Base-by-base conservation (phyloP, 2,888 invertebrate genomes). In the Spialia ferax region DNA sequence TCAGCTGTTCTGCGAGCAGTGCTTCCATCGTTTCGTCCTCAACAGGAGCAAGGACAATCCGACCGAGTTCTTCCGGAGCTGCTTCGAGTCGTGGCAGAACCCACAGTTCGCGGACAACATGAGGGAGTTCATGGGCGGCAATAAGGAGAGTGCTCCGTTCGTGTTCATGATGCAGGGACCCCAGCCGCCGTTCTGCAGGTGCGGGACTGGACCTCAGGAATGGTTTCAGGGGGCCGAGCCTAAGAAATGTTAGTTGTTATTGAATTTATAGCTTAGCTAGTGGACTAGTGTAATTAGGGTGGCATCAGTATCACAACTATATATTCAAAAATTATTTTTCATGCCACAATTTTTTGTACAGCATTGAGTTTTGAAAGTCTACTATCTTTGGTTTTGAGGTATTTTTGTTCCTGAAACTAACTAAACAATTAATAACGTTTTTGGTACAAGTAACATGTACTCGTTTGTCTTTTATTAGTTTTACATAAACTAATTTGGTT, bases 31-130 rank as follows among this genome's bases (percentile, higher is more conserved):
- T 38, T 85, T 88, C 69, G 84, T 93, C 1, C 68, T 93, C 8
- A 86, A 77, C 55, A 84, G 83, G 6, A 86, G 76, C 59, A 80
- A 80, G 60, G 90, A 92, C 66, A 89, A 87, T 66, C 87, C 91
- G 0, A 77, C 85, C 0, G 91, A 91, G n/a, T 92, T 93, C 73
- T 92, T 90, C 73, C 87, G 83, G 75, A 82, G 75, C 65, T 93
- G 92, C 75, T 91, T 91, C 65, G 91, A 91, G 10, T 88, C 89
- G 62, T 92, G 91, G 91, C 89, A 91, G 75, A 88, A 88, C 61
- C 70, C 84, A 0, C 80, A 85, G 69, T 89, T 89, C 67, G 79
- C 86, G 1, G 84, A 90, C 7, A 80, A 81, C 29, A 92, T 93
- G 89, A 77, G 76, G 35, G 82, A 86, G 10, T 92, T 92, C 67